A percentile compares a stretch with the other conserved stretches of the same genome.
phyloP scores from a whole-genome alignment of 2,797 vertebrate genomes.

The Malacoraja senta region DNA sequence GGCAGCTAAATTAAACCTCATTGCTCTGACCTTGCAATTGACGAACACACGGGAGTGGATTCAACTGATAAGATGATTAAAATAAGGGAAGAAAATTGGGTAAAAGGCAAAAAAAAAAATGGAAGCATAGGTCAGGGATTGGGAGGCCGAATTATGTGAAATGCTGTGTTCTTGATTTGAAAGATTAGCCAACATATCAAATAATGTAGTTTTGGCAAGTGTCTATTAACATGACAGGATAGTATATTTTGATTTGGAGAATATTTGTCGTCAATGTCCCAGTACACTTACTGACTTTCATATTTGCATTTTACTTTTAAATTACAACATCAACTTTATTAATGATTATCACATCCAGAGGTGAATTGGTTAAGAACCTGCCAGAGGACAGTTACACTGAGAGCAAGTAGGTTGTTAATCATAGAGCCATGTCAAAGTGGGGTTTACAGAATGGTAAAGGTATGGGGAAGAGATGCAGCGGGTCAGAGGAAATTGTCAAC shows the following conservation, averaged over 20 bases:
- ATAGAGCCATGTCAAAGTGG: neutral
- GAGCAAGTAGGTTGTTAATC: neutral
- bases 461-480: neutral
- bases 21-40: neutral
- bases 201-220: neutral
- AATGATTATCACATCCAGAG: neutral
- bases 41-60: neutral
- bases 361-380: no score
- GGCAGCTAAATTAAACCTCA: neutral
- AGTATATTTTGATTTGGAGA: neutral
- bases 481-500: constrained; percentile 32
- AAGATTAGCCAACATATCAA: neutral
- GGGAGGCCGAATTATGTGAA: neutral
- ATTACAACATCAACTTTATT: neutral
- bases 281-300: neutral
- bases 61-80: constrained; percentile 14
- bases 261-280: no score
- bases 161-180: neutral
- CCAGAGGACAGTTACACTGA: neutral
- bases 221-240: neutral
- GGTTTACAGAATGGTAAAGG: neutral
- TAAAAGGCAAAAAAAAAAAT: constrained; percentile 8
- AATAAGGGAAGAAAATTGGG: neutral
- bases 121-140: neutral
- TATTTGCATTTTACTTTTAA: neutral